Evolutionary conservation across 2,113 vertebrate genomes (phyloP).

Genomic region (Myotis davidii): DNA sequence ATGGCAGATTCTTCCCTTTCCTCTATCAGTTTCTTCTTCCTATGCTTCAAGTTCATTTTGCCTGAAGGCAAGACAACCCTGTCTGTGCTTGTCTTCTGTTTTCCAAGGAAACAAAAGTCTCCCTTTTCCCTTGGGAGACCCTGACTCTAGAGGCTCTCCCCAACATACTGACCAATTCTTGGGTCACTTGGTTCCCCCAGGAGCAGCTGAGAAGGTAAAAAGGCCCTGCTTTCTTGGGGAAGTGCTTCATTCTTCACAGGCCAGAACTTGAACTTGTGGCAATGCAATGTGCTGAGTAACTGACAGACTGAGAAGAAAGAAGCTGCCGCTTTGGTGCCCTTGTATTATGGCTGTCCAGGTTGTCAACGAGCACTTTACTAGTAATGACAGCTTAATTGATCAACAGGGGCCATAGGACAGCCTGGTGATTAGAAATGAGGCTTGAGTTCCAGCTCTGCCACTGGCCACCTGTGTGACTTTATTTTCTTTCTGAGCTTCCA

Average conservation of each 20-base stretch:
- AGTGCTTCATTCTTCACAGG: background rate
- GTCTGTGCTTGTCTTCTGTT: background rate
- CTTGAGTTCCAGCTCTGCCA: background rate
- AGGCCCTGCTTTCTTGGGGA: background rate
- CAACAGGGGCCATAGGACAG: too few relatives aligned
- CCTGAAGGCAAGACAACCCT: background rate
- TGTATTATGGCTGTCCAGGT: background rate
- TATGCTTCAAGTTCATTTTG: background rate
- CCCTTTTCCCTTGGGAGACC: background rate
- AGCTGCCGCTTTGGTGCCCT: background rate
- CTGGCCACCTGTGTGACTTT: background rate
- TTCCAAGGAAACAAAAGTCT: background rate
- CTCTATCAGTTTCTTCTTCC: background rate
- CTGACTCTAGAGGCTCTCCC: background rate
- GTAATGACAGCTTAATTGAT: background rate
- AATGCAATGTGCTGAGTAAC: background rate
- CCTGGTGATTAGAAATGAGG: background rate
- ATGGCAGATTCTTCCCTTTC: background rate
- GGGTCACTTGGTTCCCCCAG: background rate
- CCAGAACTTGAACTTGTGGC: background rate
- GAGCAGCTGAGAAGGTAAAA: background rate
- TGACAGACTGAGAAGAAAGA: background rate
- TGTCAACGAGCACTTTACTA: background rate
- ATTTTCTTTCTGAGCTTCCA: background rate
- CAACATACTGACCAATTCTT: background rate